Conservation (phyloP, 2,888 invertebrate species). For the Eilema griseolum region DNA sequence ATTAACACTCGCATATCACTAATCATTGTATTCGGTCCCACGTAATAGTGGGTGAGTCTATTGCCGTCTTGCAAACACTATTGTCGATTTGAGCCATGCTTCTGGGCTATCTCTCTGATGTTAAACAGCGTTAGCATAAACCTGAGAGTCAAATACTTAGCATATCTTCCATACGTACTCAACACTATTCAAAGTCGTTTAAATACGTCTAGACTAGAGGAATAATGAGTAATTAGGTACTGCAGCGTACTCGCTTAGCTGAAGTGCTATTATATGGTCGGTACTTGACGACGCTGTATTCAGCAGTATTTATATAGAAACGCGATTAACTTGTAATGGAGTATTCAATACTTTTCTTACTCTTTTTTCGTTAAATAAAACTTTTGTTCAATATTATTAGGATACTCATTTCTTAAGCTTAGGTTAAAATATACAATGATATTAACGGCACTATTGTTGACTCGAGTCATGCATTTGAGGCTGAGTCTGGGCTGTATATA, state of each 20-base stretch:
- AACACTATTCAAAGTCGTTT: slow-evolving; percentile 1
- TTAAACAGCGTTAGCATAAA: too few relatives aligned
- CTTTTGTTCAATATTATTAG: not conserved
- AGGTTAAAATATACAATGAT: too few relatives aligned
- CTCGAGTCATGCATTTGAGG: too few relatives aligned
- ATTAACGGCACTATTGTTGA: too few relatives aligned
- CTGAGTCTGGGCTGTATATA: too few relatives aligned
- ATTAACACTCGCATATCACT: too few relatives aligned
- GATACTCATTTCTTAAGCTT: too few relatives aligned
- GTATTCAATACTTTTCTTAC: not conserved
- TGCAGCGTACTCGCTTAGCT: not conserved
- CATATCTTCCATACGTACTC: not conserved
- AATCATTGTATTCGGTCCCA: too few relatives aligned
- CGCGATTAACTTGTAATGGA: not conserved
- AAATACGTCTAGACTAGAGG: not conserved
- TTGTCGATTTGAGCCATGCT: too few relatives aligned
- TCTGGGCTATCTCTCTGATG: too few relatives aligned
- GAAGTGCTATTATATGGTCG: not conserved
- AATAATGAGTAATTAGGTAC: not conserved
- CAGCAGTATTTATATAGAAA: not conserved
- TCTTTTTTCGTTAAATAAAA: not conserved
- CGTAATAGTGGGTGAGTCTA: too few relatives aligned
- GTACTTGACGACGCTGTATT: not conserved
- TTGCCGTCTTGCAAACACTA: too few relatives aligned
- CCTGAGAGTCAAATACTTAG: not conserved